Percentiles rank a stretch among this genome's conserved stretches.
Evolutionary conservation across 2,797 vertebrate genomes (phyloP).

Genomic region (Phaenicophaeus curvirostris): DNA sequence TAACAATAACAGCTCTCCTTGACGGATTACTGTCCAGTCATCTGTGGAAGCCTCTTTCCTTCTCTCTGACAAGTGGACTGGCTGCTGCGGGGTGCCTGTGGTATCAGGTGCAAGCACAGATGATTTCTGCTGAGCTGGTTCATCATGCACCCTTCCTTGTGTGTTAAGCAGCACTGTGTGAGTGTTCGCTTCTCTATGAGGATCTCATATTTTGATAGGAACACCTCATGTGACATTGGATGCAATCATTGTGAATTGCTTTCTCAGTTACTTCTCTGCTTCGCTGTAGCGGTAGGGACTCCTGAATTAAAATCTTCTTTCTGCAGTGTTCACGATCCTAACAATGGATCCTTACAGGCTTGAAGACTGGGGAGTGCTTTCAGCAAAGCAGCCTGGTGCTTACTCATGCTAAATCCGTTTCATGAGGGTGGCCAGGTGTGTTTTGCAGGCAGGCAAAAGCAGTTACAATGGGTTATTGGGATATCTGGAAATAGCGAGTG

Average conservation of each 20-base stretch:
- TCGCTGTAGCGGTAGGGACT: not conserved
- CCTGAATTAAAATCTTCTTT: not conserved
- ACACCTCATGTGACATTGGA: accelerated
- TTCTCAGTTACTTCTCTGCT: not conserved
- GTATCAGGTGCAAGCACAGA: slow-evolving; percentile 27
- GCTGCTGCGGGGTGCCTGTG: not conserved
- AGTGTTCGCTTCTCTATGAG: not conserved
- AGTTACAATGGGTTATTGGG: slow-evolving; percentile 1
- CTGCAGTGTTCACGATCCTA: not conserved
- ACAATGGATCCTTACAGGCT: not conserved
- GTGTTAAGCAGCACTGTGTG: not conserved
- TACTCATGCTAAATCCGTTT: not conserved
- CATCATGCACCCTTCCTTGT: not conserved
- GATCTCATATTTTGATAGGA: not conserved
- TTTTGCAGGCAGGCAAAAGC: slow-evolving; percentile 11
- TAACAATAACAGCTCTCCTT: not conserved
- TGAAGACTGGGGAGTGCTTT: not conserved
- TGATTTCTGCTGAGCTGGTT: slow-evolving; percentile 38
- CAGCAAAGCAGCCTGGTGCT: not conserved
- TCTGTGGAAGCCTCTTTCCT: slow-evolving; percentile 16
- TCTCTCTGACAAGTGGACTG: not conserved
- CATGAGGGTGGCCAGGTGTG: not conserved
- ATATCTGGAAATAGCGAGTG: not conserved
- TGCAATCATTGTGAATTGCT: not conserved
- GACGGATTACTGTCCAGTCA: not conserved